Conservation (phyloP, 2,888 invertebrate species). For the Thymelicus lineola region DNA sequence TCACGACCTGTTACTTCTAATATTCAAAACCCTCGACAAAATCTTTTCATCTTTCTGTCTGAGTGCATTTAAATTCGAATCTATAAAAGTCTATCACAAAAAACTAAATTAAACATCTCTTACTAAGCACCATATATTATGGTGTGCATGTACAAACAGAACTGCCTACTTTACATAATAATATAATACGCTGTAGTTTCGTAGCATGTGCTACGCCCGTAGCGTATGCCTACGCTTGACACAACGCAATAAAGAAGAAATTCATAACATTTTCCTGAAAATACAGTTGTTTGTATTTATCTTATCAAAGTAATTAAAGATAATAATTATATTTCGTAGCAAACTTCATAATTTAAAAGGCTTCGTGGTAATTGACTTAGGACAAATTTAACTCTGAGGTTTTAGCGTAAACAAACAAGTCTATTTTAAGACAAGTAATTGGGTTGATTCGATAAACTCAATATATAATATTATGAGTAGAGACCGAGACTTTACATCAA, state of each 20-base stretch:
- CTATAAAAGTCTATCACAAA: no score
- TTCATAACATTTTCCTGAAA: not conserved
- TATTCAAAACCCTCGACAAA: no score
- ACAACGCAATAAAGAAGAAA: not conserved
- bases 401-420: not conserved
- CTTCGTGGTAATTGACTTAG: not conserved
- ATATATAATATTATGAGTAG: conserved; percentile 2
- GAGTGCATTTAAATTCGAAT: no score
- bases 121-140: no score
- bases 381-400: not conserved
- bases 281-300: not conserved
- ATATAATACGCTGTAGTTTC: not conserved
- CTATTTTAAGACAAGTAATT: conserved; percentile 21
- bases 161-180: no score
- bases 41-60: no score
- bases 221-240: conserved; percentile 6
- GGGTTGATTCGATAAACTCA: conserved; percentile 7
- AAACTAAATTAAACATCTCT: no score
- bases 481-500: not conserved
- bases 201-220: conserved; percentile 26
- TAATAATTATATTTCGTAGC: not conserved
- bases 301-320: no score
- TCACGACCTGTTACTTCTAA: no score
- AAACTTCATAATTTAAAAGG: not conserved
- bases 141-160: not conserved